Percentiles rank a stretch among this genome's conserved stretches.
These are phyloP conservation scores for Upupa epops DNA, from an alignment of 2,113 vertebrate species.

Conservation along the genomic window DNA sequence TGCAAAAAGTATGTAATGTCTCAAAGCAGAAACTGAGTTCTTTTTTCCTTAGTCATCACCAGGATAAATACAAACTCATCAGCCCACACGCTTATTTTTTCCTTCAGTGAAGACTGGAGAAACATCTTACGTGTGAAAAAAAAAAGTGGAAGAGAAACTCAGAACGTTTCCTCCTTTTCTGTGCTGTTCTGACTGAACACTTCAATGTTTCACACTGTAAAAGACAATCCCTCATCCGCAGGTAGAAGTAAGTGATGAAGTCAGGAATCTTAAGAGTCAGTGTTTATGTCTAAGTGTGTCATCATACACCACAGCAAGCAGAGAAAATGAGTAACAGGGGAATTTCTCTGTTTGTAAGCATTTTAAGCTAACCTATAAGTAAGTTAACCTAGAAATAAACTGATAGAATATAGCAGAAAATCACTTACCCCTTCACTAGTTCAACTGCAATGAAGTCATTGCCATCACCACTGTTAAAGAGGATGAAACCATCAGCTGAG, in stretches of 20 bases:
- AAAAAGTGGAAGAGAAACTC: not conserved
- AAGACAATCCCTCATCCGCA: not conserved
- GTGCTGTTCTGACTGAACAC: not conserved
- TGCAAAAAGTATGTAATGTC: not conserved
- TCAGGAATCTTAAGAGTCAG: not conserved
- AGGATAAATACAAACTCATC: not conserved
- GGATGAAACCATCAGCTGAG: slow-evolving; percentile 92
- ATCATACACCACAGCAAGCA: not conserved
- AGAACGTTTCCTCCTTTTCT: not conserved
- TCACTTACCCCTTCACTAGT: slow-evolving; percentile 93
- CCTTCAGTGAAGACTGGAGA: not conserved
- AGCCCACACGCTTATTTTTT: not conserved
- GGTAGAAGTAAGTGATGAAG: not conserved
- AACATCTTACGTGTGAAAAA: not conserved
- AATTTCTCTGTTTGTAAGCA: not conserved
- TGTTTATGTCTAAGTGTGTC: not conserved
- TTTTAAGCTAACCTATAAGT: not conserved
- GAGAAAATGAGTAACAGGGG: not conserved
- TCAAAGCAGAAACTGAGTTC: not conserved
- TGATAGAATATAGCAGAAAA: not conserved
- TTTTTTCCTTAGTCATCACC: not conserved
- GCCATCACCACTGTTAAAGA: slow-evolving; percentile 90
- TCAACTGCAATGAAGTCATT: slow-evolving; percentile 96
- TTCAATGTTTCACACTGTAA: not conserved
- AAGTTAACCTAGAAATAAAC: not conserved